Evolutionary conservation across 2,113 vertebrate species (phyloP).

Genomic region (Gambusia affinis): DNA sequence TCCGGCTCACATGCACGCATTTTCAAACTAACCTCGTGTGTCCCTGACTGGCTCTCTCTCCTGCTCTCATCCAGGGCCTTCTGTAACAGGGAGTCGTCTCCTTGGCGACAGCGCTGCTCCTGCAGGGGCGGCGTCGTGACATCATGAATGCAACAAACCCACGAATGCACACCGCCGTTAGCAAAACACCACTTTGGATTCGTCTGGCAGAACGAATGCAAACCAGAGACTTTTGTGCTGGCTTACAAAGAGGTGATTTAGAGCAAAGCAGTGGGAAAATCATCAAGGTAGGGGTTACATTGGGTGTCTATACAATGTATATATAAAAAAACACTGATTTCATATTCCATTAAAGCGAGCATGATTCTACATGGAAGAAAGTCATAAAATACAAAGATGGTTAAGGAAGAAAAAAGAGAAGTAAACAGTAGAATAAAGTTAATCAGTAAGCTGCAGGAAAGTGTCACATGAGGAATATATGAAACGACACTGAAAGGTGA

Average conservation of each 20-base stretch:
- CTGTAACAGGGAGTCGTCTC: conserved; percentile 83
- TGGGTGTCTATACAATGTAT: neutral
- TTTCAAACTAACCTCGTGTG: conserved; percentile 79
- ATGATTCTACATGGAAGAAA: conserved; percentile 23
- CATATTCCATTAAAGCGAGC: conserved; percentile 68
- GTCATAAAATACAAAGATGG: neutral
- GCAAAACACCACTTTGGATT: conserved; percentile 11
- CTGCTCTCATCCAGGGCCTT: conserved; percentile 78
- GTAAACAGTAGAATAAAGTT: neutral
- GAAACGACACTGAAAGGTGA: neutral
- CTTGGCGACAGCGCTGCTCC: conserved; percentile 87
- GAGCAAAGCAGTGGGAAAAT: conserved; percentile 8
- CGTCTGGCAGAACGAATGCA: neutral
- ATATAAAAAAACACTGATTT: neutral
- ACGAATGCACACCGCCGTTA: neutral
- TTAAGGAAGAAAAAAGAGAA: neutral
- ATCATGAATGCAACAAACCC: conserved; percentile 41
- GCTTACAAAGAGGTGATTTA: conserved; percentile 22
- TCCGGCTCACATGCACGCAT: conserved; percentile 19
- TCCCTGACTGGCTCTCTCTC: conserved; percentile 72
- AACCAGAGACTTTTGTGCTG: conserved; percentile 17
- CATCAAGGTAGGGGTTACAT: neutral
- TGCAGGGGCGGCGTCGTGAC: conserved; percentile 67
- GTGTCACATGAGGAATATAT: conserved; percentile 40
- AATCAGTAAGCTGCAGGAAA: neutral